A percentile compares a stretch with the other conserved stretches of the same genome.
phyloP scores from a whole-genome alignment of 1,140 invertebrate species.

The Drosophila trapezifrons region DNA sequence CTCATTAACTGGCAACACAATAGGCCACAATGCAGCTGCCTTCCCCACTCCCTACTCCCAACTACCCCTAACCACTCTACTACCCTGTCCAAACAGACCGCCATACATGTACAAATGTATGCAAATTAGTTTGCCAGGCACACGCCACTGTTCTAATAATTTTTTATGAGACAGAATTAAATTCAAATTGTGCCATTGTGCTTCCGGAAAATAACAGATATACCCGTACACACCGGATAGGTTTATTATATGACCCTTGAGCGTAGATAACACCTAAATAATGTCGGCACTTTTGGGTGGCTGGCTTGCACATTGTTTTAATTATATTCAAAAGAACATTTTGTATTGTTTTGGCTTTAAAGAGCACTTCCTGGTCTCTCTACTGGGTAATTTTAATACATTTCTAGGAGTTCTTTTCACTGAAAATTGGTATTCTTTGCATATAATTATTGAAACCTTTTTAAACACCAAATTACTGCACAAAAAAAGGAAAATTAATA shows the following conservation, averaged over 20 bases:
- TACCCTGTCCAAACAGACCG: constrained; percentile 9
- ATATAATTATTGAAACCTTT: too few relatives aligned
- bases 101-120: constrained; percentile 12
- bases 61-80: not conserved
- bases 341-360: not conserved
- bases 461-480: too few relatives aligned
- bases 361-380: too few relatives aligned
- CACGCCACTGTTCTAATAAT: constrained; percentile 35
- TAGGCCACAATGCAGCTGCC: constrained; percentile 23
- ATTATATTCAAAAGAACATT: not conserved
- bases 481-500: too few relatives aligned
- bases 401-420: not conserved
- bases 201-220: constrained; percentile 13
- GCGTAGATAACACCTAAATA: constrained; percentile 19
- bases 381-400: not conserved
- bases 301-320: not conserved
- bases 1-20: constrained; percentile 42
- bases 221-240: constrained; percentile 16
- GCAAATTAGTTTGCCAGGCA: constrained; percentile 45
- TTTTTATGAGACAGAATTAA: constrained; percentile 54
- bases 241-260: constrained; percentile 8
- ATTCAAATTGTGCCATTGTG: constrained; percentile 19
- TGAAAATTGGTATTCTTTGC: too few relatives aligned
- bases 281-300: not conserved
- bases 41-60: not conserved